Evolutionary conservation across 1,140 invertebrate species (phyloP), one percentile per base, ranked within the genome.

Genomic region (Drosophila azteca): DNA sequence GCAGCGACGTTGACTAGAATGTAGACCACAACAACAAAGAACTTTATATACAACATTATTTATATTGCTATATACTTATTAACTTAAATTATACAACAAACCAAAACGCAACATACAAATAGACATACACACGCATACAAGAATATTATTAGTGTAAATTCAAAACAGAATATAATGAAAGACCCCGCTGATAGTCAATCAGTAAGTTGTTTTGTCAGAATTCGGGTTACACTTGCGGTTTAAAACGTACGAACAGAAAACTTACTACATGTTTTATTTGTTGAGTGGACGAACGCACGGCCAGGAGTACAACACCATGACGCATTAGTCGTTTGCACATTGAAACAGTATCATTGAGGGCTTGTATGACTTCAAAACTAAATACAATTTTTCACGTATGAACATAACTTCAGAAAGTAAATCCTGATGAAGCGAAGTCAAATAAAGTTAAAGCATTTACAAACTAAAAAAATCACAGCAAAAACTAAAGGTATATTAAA

Each of bases 11-110:
- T 87, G 83, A 83, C 82, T 82, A 77, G 75, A 83, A 82, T 76
- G 79, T 83, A 83, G 83, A 87, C 83, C 83, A 87, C 83, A 88
- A 73, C 70, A 87, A 83, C 70, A 87, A 69, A 87, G 79, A 87
- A 87, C 83, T 85, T 85, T 85, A 85, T 85, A 85, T 85, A 85
- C 81, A 84, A 75, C 83, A 85, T 85, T 85, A 85, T 85, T 85
- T 85, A 85, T 85, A 85, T 87, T 88, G 83, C 82, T 87, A 85
- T 85, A 85, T 87, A 85, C 81, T 85, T 85, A 84, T 84, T 83
- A 84, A 83, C 82, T 83, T 85, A 85, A 84, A 83, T 84, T 84
- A 84, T 84, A 84, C 80, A 82, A 85, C 61, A 74, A 85, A 79
- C 61, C 61, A 82, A 82, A 88, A 74, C 60, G 49, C 67, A 59